Conservation (phyloP, 2,888 invertebrate genomes). For the Chrysina gloriosa region DNA sequence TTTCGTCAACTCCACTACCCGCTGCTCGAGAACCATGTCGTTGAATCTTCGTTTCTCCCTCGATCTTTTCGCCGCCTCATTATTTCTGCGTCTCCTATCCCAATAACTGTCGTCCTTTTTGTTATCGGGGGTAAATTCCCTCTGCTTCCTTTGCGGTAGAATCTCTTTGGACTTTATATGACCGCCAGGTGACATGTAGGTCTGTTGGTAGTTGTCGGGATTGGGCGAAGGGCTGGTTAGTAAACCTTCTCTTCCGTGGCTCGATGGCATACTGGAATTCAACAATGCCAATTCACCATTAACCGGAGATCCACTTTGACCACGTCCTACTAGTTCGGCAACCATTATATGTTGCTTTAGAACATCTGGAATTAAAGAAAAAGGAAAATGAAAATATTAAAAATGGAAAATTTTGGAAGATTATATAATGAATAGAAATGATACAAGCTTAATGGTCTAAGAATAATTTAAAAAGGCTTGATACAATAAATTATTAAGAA, state of each 20-base stretch:
- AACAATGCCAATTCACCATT: constrained; percentile 76
- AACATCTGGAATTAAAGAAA: constrained; percentile 59
- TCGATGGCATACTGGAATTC: constrained; percentile 69
- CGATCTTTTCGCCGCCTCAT: constrained; percentile 96
- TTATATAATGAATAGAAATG: too few relatives aligned
- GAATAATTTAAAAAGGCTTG: too few relatives aligned
- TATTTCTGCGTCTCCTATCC: constrained; percentile 95
- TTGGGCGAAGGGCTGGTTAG: constrained; percentile 63
- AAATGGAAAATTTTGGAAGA: not conserved
- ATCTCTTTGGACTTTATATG: constrained; percentile 80
- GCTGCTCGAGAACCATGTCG: constrained; percentile 95
- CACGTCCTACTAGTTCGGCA: constrained; percentile 86
- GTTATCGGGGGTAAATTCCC: constrained; percentile 96
- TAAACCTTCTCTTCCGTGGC: constrained; percentile 62
- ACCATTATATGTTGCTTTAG: constrained; percentile 82
- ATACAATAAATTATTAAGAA: too few relatives aligned
- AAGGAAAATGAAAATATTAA: not conserved
- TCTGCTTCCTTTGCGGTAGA: constrained; percentile 90
- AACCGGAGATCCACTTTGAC: constrained; percentile 76
- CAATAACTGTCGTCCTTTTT: constrained; percentile 98
- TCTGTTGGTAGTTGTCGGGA: constrained; percentile 57
- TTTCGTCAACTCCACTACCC: constrained; percentile 93
- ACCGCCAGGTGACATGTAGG: constrained; percentile 65
- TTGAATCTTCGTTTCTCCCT: constrained; percentile 96
- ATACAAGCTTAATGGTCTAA: too few relatives aligned